These are phyloP conservation scores for Orgyia antiqua DNA, from an alignment of 2,888 invertebrate species.

Conservation along the genomic window DNA sequence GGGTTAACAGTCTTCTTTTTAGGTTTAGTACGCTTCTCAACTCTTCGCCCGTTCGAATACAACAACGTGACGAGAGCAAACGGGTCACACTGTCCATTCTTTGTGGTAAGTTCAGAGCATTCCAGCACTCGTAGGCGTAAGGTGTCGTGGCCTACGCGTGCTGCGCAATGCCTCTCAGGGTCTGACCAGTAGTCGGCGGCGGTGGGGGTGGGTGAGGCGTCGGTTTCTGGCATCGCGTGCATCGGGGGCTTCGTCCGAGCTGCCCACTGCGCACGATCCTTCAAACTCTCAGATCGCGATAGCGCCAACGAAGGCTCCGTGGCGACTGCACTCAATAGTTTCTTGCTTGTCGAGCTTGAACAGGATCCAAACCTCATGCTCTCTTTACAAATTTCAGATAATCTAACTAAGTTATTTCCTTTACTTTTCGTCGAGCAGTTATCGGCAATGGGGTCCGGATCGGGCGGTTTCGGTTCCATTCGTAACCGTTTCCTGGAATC, in stretches of 20 bases:
- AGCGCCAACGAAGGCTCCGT: conserved; percentile 62
- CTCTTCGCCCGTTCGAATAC: conserved; percentile 88
- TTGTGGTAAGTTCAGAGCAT: conserved; percentile 92
- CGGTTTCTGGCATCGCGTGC: conserved; percentile 64
- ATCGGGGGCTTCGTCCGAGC: conserved; percentile 59
- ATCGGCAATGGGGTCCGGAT: conserved; percentile 55
- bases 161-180: conserved; percentile 68
- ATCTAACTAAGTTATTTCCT: conserved; percentile 62
- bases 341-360: conserved; percentile 69
- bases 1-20: conserved; percentile 94
- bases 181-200: conserved; percentile 74
- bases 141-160: conserved; percentile 66
- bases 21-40: conserved; percentile 89
- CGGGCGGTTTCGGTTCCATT: conserved; percentile 73
- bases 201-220: conserved; percentile 60
- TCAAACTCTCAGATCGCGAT: conserved; percentile 70
- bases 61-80: conserved; percentile 89
- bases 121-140: conserved; percentile 84
- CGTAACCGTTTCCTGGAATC: conserved; percentile 73
- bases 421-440: conserved; percentile 51
- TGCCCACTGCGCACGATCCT: conserved; percentile 65
- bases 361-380: conserved; percentile 70
- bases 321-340: conserved; percentile 54
- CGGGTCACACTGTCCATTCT: conserved; percentile 94
- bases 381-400: conserved; percentile 71